Base-by-base conservation (phyloP, 2,797 vertebrate genomes). In the Notoglanidium macrostoma region DNA sequence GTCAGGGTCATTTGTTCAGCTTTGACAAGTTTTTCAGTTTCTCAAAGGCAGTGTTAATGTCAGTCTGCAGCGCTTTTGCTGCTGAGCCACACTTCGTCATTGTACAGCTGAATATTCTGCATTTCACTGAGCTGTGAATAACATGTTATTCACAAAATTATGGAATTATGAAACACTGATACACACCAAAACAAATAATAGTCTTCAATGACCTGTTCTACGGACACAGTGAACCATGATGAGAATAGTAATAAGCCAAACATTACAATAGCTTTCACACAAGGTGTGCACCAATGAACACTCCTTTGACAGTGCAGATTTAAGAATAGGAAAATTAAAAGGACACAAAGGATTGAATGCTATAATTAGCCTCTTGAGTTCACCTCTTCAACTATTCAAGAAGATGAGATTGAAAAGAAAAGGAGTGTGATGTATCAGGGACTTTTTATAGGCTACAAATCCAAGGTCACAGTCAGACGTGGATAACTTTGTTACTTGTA, bases 11-110 rank as follows among this genome's bases (percentile, higher is more conserved):
- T 76, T 76, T 12, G 26, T 7, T 76, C 44, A 15, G 44, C 68
- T 51, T 76, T 76, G 26, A 74, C n/a, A 51, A 32, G 46, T 29
- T 78, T 29, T 78, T 78, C 49, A 54, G 44, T 55, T 78, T 78
- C 23, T 49, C 23, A 12, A 46, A 49, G 21, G 21, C 9, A 73
- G 9, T 21, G 9, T 23, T 35, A 44, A 46, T 46, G 46, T 73
- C 1, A 3, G 7, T 70, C 68, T 70, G 68, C 8, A 40, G 3
- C 2, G 0, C 19, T 72, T 72, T 26, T 70, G n/a, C 59, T 61
- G 19, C 57, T 59, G 68, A 44, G 68, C 19, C 35, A 10, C 19
- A 72, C 19, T 26, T 49, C 1, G 3, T 44, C 11, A 74, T 49
- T 74, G 49, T 49, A 49, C 70, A 72, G 73, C 44, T n/a, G 26